These are phyloP conservation scores for Cecropterus lyciades DNA, from an alignment of 1,140 invertebrate species.

Conservation along the genomic window DNA sequence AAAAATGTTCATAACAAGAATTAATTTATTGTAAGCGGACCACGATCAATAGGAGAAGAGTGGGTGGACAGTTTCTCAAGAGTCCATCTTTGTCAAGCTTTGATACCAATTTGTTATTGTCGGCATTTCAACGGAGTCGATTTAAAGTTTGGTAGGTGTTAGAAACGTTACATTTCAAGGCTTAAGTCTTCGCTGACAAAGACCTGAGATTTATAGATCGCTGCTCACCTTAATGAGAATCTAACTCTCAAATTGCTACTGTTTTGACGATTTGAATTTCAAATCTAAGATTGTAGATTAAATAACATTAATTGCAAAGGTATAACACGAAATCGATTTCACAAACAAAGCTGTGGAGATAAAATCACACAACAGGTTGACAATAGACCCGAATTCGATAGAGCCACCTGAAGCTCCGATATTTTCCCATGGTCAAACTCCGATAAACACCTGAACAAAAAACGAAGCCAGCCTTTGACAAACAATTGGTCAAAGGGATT, in stretches of 20 bases:
- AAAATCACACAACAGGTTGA: slow-evolving; percentile 72
- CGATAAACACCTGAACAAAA: slow-evolving; percentile 78
- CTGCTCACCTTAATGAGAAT: slow-evolving; percentile 34
- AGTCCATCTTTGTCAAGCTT: slow-evolving; percentile 83
- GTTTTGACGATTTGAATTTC: slow-evolving; percentile 13
- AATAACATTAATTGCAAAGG: slow-evolving; percentile 22
- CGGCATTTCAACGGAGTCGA: slow-evolving; percentile 74
- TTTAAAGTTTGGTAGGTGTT: slow-evolving; percentile 77
- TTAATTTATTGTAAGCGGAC: slow-evolving; percentile 78
- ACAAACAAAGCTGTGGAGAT: slow-evolving; percentile 62
- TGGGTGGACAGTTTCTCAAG: slow-evolving; percentile 81
- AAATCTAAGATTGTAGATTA: slow-evolving; percentile 13
- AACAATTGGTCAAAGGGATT: slow-evolving; percentile 81
- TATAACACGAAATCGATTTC: slow-evolving; percentile 26
- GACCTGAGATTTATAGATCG: slow-evolving; percentile 40
- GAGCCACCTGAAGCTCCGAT: slow-evolving; percentile 77
- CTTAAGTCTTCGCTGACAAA: slow-evolving; percentile 50
- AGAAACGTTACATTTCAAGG: slow-evolving; percentile 41
- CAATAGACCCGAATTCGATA: slow-evolving; percentile 64
- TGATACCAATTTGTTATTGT: slow-evolving; percentile 83
- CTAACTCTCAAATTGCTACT: slow-evolving; percentile 6
- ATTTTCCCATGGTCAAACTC: slow-evolving; percentile 82
- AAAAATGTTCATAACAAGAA: slow-evolving; percentile 80
- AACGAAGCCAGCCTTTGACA: slow-evolving; percentile 73
- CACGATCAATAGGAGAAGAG: slow-evolving; percentile 75